Percentiles rank a stretch among this genome's conserved stretches.
These are phyloP conservation scores for Tricholauxania praeusta DNA, from an alignment of 2,888 invertebrate species.

Conservation along the genomic window DNA sequence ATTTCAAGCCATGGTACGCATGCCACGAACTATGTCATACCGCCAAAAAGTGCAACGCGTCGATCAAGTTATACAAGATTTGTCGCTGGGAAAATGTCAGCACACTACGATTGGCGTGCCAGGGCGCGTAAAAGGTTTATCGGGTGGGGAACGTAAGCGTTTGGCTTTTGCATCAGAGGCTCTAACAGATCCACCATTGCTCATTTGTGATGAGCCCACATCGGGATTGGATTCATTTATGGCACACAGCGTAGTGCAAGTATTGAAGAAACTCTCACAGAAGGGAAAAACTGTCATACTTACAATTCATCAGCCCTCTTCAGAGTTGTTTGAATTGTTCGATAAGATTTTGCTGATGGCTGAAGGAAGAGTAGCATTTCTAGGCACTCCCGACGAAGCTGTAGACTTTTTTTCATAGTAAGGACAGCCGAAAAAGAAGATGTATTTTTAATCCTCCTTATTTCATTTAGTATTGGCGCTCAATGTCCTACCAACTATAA, in stretches of 20 bases:
- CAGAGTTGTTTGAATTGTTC: slow-evolving; percentile 90
- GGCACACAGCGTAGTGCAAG: slow-evolving; percentile 93
- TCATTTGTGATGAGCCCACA: slow-evolving; percentile 98
- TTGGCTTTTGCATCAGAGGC: slow-evolving; percentile 97
- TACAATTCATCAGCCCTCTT: slow-evolving; percentile 96
- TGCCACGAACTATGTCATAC: slow-evolving; percentile 83
- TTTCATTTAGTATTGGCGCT: slow-evolving; percentile 76
- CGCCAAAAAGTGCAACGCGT: slow-evolving; percentile 82
- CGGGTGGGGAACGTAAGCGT: slow-evolving; percentile 96
- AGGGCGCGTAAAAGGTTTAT: slow-evolving; percentile 90
- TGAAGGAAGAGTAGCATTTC: slow-evolving; percentile 89
- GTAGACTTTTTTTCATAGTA: slow-evolving; percentile 84
- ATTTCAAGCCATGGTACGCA: slow-evolving; percentile 89
- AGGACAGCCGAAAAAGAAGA: slow-evolving; percentile 55
- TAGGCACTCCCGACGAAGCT: slow-evolving; percentile 85
- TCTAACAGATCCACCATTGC: slow-evolving; percentile 91
- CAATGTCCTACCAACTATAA: slow-evolving; percentile 92
- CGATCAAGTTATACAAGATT: slow-evolving; percentile 87
- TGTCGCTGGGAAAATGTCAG: slow-evolving; percentile 89
- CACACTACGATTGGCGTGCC: slow-evolving; percentile 91
- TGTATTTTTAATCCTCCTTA: slow-evolving; percentile 11
- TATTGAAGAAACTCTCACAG: slow-evolving; percentile 79
- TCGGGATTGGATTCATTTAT: slow-evolving; percentile 97
- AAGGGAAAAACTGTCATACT: slow-evolving; percentile 91
- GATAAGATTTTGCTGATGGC: slow-evolving; percentile 91